Evolutionary conservation across 2,888 invertebrate species (phyloP), one percentile per base, ranked within the genome.

Genomic region (Rhingia campestris): DNA sequence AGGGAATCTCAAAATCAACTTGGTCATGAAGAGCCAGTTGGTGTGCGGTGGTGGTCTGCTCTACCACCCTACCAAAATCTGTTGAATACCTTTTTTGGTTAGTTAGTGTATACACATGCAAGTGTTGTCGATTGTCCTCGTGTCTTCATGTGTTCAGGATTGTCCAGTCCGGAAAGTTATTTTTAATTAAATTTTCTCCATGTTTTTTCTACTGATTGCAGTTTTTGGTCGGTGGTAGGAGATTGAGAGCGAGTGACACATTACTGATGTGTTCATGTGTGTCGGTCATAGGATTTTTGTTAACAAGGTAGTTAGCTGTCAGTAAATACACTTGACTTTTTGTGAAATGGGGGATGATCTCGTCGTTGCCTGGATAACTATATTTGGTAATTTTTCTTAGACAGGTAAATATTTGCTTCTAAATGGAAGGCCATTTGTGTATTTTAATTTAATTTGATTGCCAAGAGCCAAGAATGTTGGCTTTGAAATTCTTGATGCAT

Each of bases 201-300:
- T 84, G 74, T 80, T 84, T 84, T 82, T 84, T 80, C 73, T 84
- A 74, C 73, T 80, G 79, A 84, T 84, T 84, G 80, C 69, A 84
- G 45, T 70, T 80, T 84, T 74, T 37, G 22, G 58, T 58, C 6
- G 41, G 7, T 4, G 35, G n/a, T n/a, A 9, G 6, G 39, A 37
- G 41, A 7, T 4, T 35, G 37, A 10, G 49, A 54, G 47, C 14
- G 30, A 51, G 66, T 59, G 70, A 70, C 81, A 72, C 59, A 77
- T 81, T 82, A 82, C 63, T 73, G 81, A 77, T 77, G 72, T 72
- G 77, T 67, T 63, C 77, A 77, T 77, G 77, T 82, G 73, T 82
- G 77, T 77, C 66, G 73, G 37, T 76, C 54, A 35, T 66, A 81
- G 66, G 81, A 59, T 77, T 72, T 66, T 76, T 49, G 61, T 67